Percentiles rank a stretch among this genome's conserved stretches.
These are phyloP conservation scores for Gorsachius goisagi DNA, from an alignment of 2,113 vertebrate species.

Conservation along the genomic window DNA sequence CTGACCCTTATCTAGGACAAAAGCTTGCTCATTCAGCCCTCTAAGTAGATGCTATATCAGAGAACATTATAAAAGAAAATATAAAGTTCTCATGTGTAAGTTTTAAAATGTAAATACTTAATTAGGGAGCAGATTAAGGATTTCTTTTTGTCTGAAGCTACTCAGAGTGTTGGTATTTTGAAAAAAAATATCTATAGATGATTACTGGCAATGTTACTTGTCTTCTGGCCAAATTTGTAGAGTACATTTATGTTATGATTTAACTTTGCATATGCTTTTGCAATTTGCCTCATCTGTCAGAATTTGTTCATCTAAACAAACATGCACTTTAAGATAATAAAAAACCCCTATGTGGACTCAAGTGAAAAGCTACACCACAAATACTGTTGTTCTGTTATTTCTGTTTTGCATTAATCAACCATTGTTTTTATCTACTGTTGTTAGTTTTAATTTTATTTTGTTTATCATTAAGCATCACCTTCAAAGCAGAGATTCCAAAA, in stretches of 20 bases:
- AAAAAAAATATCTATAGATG: neutral
- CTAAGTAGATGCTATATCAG: neutral
- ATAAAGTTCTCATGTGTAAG: neutral
- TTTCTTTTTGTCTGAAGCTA: neutral
- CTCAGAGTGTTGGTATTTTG: neutral
- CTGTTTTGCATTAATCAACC: neutral
- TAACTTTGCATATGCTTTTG: neutral
- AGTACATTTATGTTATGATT: neutral
- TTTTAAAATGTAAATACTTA: neutral
- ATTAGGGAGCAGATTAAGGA: neutral
- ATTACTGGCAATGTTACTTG: neutral
- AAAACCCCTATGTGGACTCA: neutral
- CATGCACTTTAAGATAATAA: neutral
- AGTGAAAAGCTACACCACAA: neutral
- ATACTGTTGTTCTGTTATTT: neutral
- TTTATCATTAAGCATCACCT: neutral
- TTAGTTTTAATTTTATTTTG: neutral
- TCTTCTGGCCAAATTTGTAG: neutral
- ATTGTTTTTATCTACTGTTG: neutral
- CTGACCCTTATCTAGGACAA: neutral
- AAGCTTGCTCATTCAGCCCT: neutral
- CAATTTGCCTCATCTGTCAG: rapidly evolving
- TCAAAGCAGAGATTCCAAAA: neutral
- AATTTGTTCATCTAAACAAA: neutral
- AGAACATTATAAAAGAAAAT: neutral